Evolutionary conservation across 2,888 invertebrate species (phyloP), one percentile per base, ranked within the genome.

Genomic region (Cremastinae sp.): DNA sequence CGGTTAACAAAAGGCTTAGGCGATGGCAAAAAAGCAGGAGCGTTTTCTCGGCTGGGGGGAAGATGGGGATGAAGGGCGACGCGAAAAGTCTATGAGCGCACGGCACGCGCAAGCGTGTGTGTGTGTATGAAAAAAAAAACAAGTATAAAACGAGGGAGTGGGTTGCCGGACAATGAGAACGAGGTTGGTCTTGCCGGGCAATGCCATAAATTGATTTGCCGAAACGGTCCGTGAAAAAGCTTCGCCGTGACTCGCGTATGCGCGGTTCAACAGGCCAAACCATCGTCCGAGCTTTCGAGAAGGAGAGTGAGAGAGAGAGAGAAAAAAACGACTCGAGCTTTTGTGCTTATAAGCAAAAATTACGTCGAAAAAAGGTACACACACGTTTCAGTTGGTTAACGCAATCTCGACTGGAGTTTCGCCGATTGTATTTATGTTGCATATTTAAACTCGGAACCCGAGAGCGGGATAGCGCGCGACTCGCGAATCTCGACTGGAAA

Each of bases 201-300:
- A 74, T 84, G 85, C 86, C 88, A 88, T 89, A 89, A 89, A 89
- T 89, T 89, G 89, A 89, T 89, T 89, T 89, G 89, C 86, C 84
- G 85, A 85, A 86, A 84, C 86, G 86, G 84, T 79, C 84, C 84
- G 36, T 85, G 84, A 84, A 86, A 88, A 88, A 82, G 82, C 80
- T 82, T 81, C 70, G 20, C 36, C 5, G 49, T 4, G 22, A 18
- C 56, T 51, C 59, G n/a, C 68, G 41, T 62, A 65, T 53, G 69
- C 70, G 66, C 56, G 58, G 78, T 49, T 66, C 54, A 62, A 73
- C 79, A 70, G 66, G 72, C 80, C 79, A 73, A 77, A 74, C 69
- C 58, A 51, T 54, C 53, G 73, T 9, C 14, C 28, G 16, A 43
- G 71, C 69, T 61, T 51, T n/a, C 34, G 61, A 12, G 20, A 9